Conservation (phyloP, 1,140 invertebrate genomes). For the Ruditapes philippinarum region DNA sequence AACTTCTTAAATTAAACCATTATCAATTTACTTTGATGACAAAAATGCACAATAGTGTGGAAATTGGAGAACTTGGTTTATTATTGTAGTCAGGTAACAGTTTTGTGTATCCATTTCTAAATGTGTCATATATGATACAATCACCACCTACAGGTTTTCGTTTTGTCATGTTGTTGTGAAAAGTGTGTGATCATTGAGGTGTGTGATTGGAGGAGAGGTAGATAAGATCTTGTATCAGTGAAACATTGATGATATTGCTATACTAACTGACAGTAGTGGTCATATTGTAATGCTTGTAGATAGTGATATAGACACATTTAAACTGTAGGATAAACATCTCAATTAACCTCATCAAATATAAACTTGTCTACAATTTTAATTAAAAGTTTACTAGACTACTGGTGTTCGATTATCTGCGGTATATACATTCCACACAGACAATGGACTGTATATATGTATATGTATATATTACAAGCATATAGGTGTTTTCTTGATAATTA, state of each 20-base stretch:
- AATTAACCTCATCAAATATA: background rate
- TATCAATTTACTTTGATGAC: conserved; percentile 20
- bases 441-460: too few relatives aligned
- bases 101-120: background rate
- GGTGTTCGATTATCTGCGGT: too few relatives aligned
- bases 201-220: conserved; percentile 22
- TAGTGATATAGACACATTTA: conserved; percentile 5
- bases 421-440: too few relatives aligned
- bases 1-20: background rate
- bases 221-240: conserved; percentile 31
- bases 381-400: too few relatives aligned
- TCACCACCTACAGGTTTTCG: background rate
- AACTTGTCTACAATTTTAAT: too few relatives aligned
- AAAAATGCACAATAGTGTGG: background rate
- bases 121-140: conserved; percentile 36
- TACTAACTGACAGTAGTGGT: conserved; percentile 23
- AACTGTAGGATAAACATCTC: background rate
- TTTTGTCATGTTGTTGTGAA: background rate
- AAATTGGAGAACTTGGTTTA: conserved; percentile 22
- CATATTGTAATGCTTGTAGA: conserved; percentile 40
- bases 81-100: conserved; percentile 16
- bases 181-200: conserved; percentile 7
- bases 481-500: too few relatives aligned
- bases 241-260: conserved; percentile 21
- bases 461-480: too few relatives aligned